Conservation (phyloP, 2,113 vertebrate species). For the Menura novaehollandiae region DNA sequence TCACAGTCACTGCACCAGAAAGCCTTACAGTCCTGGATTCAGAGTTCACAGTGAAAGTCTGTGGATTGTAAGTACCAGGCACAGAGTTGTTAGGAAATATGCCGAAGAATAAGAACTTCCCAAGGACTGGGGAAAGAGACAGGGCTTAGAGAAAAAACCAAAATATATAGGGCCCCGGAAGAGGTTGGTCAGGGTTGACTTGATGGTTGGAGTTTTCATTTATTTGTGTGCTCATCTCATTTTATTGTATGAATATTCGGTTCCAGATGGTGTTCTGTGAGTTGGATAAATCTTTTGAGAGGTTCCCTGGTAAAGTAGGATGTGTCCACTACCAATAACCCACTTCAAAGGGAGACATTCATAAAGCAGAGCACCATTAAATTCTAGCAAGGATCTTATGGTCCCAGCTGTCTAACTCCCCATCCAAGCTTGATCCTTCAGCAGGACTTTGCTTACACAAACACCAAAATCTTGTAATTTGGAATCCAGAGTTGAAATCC, state of each 20-base stretch:
- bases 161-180: background rate
- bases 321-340: background rate
- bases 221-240: background rate
- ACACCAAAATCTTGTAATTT: background rate
- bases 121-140: background rate
- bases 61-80: conserved; percentile 46
- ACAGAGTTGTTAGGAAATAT: background rate
- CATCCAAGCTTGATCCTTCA: background rate
- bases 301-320: background rate
- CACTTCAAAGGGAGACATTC: background rate
- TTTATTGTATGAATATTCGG: background rate
- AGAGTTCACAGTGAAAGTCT: conserved; percentile 37
- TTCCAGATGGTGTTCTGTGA: background rate
- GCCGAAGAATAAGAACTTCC: background rate
- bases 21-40: conserved; percentile 52
- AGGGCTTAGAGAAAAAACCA: background rate
- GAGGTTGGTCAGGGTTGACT: background rate
- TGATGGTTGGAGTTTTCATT: background rate
- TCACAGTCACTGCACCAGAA: conserved; percentile 31
- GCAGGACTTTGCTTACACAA: background rate
- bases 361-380: background rate
- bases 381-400: background rate
- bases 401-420: background rate
- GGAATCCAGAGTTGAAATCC: background rate
- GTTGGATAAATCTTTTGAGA: background rate